phyloP scores from a whole-genome alignment of 2,797 vertebrate species.

The Mycteria americana region DNA sequence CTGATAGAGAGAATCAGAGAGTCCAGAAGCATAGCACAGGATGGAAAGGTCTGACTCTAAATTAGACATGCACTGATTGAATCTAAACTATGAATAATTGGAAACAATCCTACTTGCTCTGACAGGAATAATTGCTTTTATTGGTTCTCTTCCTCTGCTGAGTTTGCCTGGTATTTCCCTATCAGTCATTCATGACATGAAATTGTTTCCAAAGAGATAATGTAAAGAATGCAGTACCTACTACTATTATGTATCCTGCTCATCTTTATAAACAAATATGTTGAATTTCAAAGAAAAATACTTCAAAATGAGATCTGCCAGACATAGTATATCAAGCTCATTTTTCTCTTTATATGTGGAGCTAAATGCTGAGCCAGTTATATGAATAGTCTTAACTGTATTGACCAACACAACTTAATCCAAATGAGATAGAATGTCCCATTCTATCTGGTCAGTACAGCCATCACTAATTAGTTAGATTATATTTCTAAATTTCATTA shows the following conservation, averaged over 20 bases:
- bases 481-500: too few species aligned
- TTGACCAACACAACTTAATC: background rate
- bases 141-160: background rate
- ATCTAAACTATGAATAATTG: slow-evolving; percentile 5
- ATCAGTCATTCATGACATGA: background rate
- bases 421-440: background rate
- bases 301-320: background rate
- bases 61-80: background rate
- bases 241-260: background rate
- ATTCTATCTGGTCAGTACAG: background rate
- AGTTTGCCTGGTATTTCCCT: background rate
- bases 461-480: background rate
- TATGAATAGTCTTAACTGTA: background rate
- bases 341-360: background rate
- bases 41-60: background rate
- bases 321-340: background rate
- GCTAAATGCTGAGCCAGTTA: background rate
- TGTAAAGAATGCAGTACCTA: background rate
- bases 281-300: background rate
- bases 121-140: slow-evolving; percentile 29
- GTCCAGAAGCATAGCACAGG: background rate
- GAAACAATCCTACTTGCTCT: slow-evolving; percentile 5
- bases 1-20: background rate
- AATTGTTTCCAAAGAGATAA: background rate
- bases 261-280: background rate